Percentiles rank a stretch among this genome's conserved stretches.
Evolutionary conservation across 2,113 vertebrate genomes (phyloP).

Genomic region (Muntiacus muntjak): DNA sequence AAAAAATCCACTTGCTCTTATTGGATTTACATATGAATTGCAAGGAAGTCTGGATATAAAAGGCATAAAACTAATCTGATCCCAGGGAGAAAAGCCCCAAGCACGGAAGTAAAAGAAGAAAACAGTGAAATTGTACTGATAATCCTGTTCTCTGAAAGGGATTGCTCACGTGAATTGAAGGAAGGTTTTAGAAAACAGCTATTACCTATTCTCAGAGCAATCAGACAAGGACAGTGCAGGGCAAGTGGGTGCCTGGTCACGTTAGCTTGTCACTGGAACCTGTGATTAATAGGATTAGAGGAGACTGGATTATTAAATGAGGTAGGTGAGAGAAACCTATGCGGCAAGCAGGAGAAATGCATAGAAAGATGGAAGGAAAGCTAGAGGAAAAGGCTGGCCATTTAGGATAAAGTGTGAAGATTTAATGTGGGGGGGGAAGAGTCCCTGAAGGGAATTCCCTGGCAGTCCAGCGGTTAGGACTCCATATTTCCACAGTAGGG

Average conservation of each 20-base stretch:
- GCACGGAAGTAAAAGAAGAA: not conserved
- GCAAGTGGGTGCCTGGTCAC: not conserved
- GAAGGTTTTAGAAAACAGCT: not conserved
- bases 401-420: not conserved
- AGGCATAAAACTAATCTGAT: not conserved
- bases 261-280: not conserved
- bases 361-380: not conserved
- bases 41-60: not conserved
- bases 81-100: not conserved
- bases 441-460: not conserved
- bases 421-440: accelerated
- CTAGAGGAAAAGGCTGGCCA: not conserved
- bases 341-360: not conserved
- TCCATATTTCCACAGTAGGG: not conserved
- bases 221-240: not conserved
- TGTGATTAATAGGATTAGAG: not conserved
- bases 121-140: not conserved
- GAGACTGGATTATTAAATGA: not conserved
- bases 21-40: not conserved
- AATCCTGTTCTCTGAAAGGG: not conserved
- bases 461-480: not conserved
- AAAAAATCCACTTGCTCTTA: not conserved
- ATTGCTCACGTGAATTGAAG: not conserved
- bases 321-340: not conserved
- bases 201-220: not conserved